A percentile compares a stretch with the other conserved stretches of the same genome.
Evolutionary conservation across 2,888 invertebrate species (phyloP).

Genomic region (Suillia variegata): DNA sequence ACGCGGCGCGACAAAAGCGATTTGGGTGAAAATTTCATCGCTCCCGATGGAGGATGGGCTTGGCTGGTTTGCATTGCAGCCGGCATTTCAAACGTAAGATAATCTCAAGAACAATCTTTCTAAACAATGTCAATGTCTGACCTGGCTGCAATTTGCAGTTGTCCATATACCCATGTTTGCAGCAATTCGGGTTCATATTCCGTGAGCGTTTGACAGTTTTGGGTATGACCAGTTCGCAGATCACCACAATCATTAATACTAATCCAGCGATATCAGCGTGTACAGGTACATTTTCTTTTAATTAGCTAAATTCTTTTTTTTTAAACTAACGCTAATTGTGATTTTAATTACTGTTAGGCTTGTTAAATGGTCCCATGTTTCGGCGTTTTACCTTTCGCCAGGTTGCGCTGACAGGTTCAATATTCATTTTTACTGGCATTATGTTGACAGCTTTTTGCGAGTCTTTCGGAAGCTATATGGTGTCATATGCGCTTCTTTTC

Average conservation of each 20-base stretch:
- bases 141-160: constrained; percentile 63
- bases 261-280: constrained; percentile 73
- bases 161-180: constrained; percentile 70
- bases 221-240: constrained; percentile 70
- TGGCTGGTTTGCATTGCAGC: constrained; percentile 76
- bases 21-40: constrained; percentile 65
- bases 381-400: constrained; percentile 72
- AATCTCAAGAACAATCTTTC: constrained; percentile 5
- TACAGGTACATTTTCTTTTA: constrained; percentile 63
- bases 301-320: not conserved
- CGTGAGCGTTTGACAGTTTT: constrained; percentile 68
- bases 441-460: constrained; percentile 68
- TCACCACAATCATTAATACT: constrained; percentile 74
- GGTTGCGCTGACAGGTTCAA: constrained; percentile 69
- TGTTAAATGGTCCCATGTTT: constrained; percentile 75
- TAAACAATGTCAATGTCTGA: not conserved
- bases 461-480: constrained; percentile 68
- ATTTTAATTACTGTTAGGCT: no score
- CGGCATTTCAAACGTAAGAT: constrained; percentile 74
- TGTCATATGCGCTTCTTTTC: constrained; percentile 72
- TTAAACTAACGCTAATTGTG: not conserved
- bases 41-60: constrained; percentile 78
- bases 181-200: constrained; percentile 76
- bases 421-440: constrained; percentile 67
- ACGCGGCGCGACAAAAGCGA: constrained; percentile 60